Percentiles rank a stretch among this genome's conserved stretches.
Evolutionary conservation across 2,797 vertebrate genomes (phyloP).

Genomic region (Euthynnus affinis): DNA sequence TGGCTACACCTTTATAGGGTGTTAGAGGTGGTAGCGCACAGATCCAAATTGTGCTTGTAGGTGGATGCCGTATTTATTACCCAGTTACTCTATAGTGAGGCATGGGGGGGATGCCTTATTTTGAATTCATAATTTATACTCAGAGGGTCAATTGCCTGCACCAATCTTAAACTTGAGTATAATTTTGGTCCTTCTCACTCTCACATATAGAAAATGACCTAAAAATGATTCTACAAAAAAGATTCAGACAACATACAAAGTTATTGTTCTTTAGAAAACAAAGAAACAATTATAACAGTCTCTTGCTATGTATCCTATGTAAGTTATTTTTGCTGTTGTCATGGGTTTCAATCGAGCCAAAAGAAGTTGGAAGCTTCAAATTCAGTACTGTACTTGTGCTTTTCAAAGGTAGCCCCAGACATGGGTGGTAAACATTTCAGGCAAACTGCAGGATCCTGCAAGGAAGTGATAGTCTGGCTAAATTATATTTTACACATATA

Average conservation of each 20-base stretch:
- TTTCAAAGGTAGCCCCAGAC: slow-evolving; percentile 78
- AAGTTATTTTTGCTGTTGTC: slow-evolving; percentile 81
- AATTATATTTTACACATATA: slow-evolving; percentile 76
- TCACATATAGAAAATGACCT: slow-evolving; percentile 84
- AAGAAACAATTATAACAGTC: slow-evolving; percentile 89
- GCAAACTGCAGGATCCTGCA: slow-evolving; percentile 69
- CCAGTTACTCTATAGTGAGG: slow-evolving; percentile 68
- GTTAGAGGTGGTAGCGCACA: slow-evolving; percentile 58
- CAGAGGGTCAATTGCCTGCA: slow-evolving; percentile 55
- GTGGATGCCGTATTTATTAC: slow-evolving; percentile 55
- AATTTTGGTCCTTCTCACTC: slow-evolving; percentile 87
- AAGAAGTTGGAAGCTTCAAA: slow-evolving; percentile 73
- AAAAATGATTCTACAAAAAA: slow-evolving; percentile 85
- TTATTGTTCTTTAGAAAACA: slow-evolving; percentile 87
- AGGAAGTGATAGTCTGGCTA: slow-evolving; percentile 76
- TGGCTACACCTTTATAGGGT: slow-evolving; percentile 31
- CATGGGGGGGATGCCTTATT: slow-evolving; percentile 57
- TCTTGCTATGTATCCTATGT: slow-evolving; percentile 79
- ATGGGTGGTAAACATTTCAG: slow-evolving; percentile 78
- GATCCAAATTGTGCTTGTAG: slow-evolving; percentile 72
- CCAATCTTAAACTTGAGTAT: slow-evolving; percentile 60
- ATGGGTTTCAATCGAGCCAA: slow-evolving; percentile 80
- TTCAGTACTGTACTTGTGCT: slow-evolving; percentile 84
- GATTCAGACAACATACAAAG: slow-evolving; percentile 85
- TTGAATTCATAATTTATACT: slow-evolving; percentile 46